Evolutionary conservation across 2,797 vertebrate genomes (phyloP).

Genomic region (Rhinatrema bivittatum): DNA sequence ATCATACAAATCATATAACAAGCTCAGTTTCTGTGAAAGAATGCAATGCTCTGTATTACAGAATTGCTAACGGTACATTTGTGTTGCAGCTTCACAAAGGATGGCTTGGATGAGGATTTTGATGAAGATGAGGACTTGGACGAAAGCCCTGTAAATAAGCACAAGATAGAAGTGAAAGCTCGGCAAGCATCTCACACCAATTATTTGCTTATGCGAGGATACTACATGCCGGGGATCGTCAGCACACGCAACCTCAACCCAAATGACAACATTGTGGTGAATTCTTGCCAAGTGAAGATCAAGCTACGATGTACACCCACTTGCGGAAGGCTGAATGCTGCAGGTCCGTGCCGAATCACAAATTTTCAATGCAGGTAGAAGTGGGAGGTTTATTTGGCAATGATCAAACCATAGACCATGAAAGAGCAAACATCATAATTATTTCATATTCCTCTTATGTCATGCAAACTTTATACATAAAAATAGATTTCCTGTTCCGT

Average conservation of each 20-base stretch:
- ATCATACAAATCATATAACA: too few relatives aligned
- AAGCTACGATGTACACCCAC: conserved; percentile 58
- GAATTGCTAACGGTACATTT: too few relatives aligned
- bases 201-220: conserved; percentile 89
- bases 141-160: conserved; percentile 55
- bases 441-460: background rate
- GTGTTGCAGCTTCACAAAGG: conserved; percentile 65
- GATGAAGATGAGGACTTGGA: conserved; percentile 64
- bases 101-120: conserved; percentile 68
- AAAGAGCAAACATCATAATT: too few relatives aligned
- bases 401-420: too few relatives aligned
- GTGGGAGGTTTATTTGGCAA: too few relatives aligned
- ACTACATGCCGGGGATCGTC: conserved; percentile 72
- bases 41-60: too few relatives aligned
- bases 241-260: conserved; percentile 74
- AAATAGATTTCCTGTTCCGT: too few relatives aligned
- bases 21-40: too few relatives aligned
- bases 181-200: conserved; percentile 90
- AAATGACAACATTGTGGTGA: conserved; percentile 85
- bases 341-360: conserved; percentile 53
- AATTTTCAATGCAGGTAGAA: too few relatives aligned
- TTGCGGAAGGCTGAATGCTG: conserved; percentile 40
- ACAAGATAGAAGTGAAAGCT: conserved; percentile 71
- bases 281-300: conserved; percentile 75
- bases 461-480: too few relatives aligned